A percentile compares a stretch with the other conserved stretches of the same genome.
Conservation (phyloP, 2,888 invertebrate genomes). For the Drosophila paranaensis region DNA sequence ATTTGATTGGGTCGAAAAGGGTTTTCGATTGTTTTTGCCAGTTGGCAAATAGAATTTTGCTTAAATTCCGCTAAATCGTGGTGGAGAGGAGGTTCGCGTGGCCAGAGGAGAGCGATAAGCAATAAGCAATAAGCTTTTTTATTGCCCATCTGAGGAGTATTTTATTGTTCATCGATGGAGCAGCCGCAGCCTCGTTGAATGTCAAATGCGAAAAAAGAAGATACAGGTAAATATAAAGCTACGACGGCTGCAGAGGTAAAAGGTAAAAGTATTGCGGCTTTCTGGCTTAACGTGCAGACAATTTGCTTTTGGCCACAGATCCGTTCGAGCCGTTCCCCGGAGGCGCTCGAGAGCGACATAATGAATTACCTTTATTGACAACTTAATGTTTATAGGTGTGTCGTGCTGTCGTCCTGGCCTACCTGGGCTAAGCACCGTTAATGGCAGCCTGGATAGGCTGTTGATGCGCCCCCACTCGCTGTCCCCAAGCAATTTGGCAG, state of each 20-base stretch:
- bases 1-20: conserved; percentile 16
- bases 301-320: conserved; percentile 57
- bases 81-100: conserved; percentile 29
- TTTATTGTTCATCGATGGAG: conserved; percentile 69
- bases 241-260: conserved; percentile 5
- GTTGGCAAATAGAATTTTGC: not conserved
- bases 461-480: conserved; percentile 62
- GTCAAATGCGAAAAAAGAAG: conserved; percentile 34
- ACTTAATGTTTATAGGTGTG: conserved; percentile 84
- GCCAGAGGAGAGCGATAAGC: conserved; percentile 28
- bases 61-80: conserved; percentile 36
- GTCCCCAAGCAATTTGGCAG: conserved; percentile 67
- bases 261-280: conserved; percentile 17
- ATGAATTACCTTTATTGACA: conserved; percentile 85
- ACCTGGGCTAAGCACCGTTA: conserved; percentile 64
- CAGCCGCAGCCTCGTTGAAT: conserved; percentile 44
- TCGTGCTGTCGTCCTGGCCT: conserved; percentile 33
- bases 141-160: conserved; percentile 80
- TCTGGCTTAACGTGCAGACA: conserved; percentile 57
- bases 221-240: conserved; percentile 20
- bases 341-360: conserved; percentile 83
- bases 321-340: conserved; percentile 63
- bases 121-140: conserved; percentile 72
- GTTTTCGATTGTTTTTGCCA: not conserved
- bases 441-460: conserved; percentile 77